Conservation (phyloP, 2,113 vertebrate species). For the Podarcis cretensis region DNA sequence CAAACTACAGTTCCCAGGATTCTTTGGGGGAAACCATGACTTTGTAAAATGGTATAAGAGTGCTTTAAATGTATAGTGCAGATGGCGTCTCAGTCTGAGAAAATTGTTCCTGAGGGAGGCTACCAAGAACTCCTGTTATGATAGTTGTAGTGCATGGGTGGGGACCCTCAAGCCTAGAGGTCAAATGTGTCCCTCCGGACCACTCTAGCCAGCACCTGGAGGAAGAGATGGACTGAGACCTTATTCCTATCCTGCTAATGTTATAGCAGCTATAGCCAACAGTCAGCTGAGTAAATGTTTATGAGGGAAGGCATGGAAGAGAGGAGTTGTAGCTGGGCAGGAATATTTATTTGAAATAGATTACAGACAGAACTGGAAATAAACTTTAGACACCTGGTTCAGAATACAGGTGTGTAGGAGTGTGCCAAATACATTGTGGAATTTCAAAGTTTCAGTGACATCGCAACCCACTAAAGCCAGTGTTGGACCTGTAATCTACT, state of each 20-base stretch:
- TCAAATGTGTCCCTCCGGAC: too few relatives aligned
- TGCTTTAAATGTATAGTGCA: too few relatives aligned
- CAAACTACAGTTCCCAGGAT: too few relatives aligned
- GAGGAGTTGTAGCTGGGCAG: not conserved
- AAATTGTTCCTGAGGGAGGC: not conserved
- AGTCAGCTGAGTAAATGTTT: not conserved
- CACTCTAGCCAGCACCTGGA: not conserved
- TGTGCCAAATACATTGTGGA: not conserved
- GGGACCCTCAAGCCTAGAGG: too few relatives aligned
- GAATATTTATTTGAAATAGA: not conserved
- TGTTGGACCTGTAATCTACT: too few relatives aligned
- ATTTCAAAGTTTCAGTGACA: not conserved
- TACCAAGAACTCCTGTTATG: not conserved
- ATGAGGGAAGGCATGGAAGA: not conserved
- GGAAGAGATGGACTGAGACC: not conserved
- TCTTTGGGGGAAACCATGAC: too few relatives aligned
- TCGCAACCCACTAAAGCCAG: not conserved
- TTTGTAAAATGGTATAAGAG: too few relatives aligned
- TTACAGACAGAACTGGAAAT: not conserved
- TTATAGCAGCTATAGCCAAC: not conserved
- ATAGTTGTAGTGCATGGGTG: not conserved
- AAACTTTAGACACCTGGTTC: not conserved
- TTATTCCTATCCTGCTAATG: not conserved
- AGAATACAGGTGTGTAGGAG: not conserved
- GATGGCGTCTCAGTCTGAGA: too few relatives aligned